Percentiles rank a stretch among this genome's conserved stretches.
Evolutionary conservation across 2,113 vertebrate species (phyloP).

Genomic region (Dromaius novaehollandiae): DNA sequence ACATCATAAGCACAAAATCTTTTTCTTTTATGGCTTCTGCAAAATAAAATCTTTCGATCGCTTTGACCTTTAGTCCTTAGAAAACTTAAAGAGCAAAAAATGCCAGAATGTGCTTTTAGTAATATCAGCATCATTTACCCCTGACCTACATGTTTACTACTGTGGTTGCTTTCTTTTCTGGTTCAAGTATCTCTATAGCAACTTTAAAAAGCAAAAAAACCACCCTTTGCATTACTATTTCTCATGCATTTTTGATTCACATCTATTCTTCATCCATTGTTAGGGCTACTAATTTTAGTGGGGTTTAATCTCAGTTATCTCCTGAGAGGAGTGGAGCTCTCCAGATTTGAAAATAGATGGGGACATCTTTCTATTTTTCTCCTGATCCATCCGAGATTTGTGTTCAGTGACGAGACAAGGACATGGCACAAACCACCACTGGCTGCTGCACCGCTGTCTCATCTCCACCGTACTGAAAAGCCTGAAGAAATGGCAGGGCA

Average conservation of each 20-base stretch:
- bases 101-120: fast-evolving
- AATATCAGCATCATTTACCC: not conserved
- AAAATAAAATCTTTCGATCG: not conserved
- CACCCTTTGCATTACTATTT: fast-evolving
- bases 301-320: not conserved
- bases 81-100: not conserved
- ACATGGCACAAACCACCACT: not conserved
- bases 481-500: not conserved
- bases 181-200: not conserved
- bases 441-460: not conserved
- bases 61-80: not conserved
- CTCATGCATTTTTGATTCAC: not conserved
- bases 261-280: fast-evolving
- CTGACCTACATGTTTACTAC: not conserved
- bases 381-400: fast-evolving
- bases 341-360: not conserved
- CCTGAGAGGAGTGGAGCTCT: not conserved
- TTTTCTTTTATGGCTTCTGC: not conserved
- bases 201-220: not conserved
- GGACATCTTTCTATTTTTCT: not conserved
- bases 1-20: not conserved
- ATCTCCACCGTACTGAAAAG: too few relatives aligned
- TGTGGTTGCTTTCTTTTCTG: not conserved
- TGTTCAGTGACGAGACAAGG: not conserved
- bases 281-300: fast-evolving